Evolutionary conservation across 2,888 invertebrate species (phyloP).

Genomic region (Bedellia somnulentella): DNA sequence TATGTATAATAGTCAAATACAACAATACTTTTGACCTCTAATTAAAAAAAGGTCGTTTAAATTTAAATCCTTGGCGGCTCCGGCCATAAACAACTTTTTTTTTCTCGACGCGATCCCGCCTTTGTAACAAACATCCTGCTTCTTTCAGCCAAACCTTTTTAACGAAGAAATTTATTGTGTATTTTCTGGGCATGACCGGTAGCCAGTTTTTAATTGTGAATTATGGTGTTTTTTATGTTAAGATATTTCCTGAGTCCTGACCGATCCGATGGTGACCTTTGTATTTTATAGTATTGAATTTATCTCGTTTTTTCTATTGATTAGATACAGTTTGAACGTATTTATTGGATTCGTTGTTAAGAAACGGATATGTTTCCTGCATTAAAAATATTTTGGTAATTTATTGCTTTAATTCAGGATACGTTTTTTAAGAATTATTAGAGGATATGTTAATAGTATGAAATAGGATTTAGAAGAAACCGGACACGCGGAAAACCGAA

Average conservation of each 20-base stretch:
- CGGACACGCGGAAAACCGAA: too few relatives aligned
- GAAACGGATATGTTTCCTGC: too few relatives aligned
- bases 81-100: conserved; percentile 50
- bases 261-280: conserved; percentile 47
- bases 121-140: conserved; percentile 49
- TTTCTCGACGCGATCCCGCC: conserved; percentile 37
- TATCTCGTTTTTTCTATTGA: conserved; percentile 28
- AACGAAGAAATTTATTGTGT: conserved; percentile 57
- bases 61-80: conserved; percentile 53
- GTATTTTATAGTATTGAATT: conserved; percentile 33
- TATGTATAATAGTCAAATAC: too few relatives aligned
- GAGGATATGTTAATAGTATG: too few relatives aligned
- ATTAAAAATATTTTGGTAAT: too few relatives aligned
- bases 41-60: too few relatives aligned
- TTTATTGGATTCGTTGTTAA: too few relatives aligned
- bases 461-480: too few relatives aligned
- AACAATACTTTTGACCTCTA: too few relatives aligned
- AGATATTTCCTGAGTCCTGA: conserved; percentile 35
- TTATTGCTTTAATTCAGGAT: too few relatives aligned
- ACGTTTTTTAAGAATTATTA: too few relatives aligned
- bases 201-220: conserved; percentile 57
- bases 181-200: conserved; percentile 49
- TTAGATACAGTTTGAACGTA: conserved; percentile 34
- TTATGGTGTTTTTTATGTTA: conserved; percentile 36
- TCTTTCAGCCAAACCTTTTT: conserved; percentile 55